Percentiles rank a stretch among this genome's conserved stretches.
Conservation (phyloP, 2,113 vertebrate genomes). For the Hyperopisus bebe region DNA sequence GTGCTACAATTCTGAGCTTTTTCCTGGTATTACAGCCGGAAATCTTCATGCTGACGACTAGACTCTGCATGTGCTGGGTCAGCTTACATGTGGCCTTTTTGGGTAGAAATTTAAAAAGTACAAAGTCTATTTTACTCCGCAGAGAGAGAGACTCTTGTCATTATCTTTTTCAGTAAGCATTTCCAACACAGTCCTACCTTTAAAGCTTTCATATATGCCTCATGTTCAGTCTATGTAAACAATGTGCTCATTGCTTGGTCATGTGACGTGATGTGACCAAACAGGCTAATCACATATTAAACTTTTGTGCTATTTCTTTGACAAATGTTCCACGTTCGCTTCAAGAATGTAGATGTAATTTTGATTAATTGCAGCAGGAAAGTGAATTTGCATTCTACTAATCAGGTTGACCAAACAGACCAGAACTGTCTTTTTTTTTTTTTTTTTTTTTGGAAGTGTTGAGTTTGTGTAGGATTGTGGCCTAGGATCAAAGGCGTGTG, state of each 20-base stretch:
- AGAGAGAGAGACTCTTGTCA: not conserved
- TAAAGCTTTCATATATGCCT: not conserved
- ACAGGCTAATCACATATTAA: not conserved
- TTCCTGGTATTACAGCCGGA: not conserved
- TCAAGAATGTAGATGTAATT: slow-evolving; percentile 48
- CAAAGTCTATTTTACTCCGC: not conserved
- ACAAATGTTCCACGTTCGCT: not conserved
- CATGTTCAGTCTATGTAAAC: not conserved
- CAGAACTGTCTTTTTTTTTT: slow-evolving; percentile 53
- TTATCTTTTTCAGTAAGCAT: not conserved
- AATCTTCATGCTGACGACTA: not conserved
- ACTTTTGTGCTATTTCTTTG: not conserved
- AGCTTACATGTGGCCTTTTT: not conserved
- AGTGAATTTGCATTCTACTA: slow-evolving; percentile 59
- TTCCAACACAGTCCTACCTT: not conserved
- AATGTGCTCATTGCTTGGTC: not conserved
- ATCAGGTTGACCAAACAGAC: slow-evolving; percentile 59
- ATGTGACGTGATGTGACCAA: not conserved
- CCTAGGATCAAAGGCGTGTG: slow-evolving; percentile 39
- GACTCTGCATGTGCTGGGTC: not conserved
- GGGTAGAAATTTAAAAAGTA: not conserved
- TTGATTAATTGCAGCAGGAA: slow-evolving; percentile 57
- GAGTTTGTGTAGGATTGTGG: slow-evolving; percentile 52
- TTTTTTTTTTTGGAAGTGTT: slow-evolving; percentile 47
- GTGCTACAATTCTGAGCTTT: not conserved